phyloP scores from a whole-genome alignment of 1,140 invertebrate species.

The Epicauta chinensis region DNA sequence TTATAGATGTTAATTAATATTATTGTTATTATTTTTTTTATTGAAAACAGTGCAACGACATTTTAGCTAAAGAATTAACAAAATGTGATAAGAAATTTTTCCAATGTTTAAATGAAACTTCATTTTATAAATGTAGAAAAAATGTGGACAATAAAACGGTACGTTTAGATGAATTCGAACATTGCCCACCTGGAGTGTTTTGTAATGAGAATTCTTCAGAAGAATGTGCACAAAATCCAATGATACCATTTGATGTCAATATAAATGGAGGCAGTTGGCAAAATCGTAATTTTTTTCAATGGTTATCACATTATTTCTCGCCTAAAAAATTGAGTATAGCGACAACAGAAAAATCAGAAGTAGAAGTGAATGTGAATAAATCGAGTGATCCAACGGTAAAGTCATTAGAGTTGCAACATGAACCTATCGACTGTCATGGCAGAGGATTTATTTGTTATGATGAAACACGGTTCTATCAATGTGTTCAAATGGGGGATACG shows the following conservation, averaged over 20 bases:
- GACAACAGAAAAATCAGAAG: not conserved
- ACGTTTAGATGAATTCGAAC: not conserved
- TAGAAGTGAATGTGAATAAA: too few species aligned
- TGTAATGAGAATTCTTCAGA: not conserved
- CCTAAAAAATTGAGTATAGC: too few species aligned
- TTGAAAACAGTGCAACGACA: too few species aligned
- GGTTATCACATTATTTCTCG: too few species aligned
- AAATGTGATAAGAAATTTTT: too few species aligned
- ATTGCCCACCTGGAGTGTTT: too few species aligned
- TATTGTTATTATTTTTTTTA: too few species aligned
- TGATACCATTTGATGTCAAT: not conserved
- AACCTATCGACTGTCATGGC: constrained; percentile 21
- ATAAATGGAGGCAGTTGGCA: not conserved
- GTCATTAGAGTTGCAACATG: not conserved
- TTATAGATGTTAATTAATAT: too few species aligned
- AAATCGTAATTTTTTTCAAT: not conserved
- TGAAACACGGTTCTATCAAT: constrained; percentile 26
- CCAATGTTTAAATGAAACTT: too few species aligned
- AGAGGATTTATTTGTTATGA: constrained; percentile 24
- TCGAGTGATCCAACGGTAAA: not conserved
- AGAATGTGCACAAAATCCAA: not conserved
- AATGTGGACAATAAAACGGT: too few species aligned
- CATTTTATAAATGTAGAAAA: too few species aligned
- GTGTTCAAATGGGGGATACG: constrained; percentile 20
- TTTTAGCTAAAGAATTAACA: too few species aligned